Conservation (phyloP, 2,888 invertebrate species). For the Thereva nobilitata region DNA sequence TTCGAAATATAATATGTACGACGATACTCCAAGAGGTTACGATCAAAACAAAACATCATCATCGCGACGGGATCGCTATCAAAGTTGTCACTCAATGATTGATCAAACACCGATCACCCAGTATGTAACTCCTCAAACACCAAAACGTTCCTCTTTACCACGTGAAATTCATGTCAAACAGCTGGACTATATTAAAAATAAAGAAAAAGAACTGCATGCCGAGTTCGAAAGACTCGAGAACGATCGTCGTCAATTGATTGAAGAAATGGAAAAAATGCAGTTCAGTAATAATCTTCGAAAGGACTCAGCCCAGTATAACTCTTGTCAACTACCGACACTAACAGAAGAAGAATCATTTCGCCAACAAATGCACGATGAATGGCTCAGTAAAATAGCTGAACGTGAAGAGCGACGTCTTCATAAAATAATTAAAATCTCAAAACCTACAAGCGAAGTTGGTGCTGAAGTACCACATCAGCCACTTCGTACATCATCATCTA, state of each 20-base stretch:
- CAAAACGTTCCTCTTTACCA: conserved; percentile 64
- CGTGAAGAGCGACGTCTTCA: conserved; percentile 77
- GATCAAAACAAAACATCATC: conserved; percentile 44
- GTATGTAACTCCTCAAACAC: conserved; percentile 48
- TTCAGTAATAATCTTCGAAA: conserved; percentile 15
- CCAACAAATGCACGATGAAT: conserved; percentile 83
- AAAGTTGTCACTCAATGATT: conserved; percentile 55
- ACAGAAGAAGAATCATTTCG: conserved; percentile 75
- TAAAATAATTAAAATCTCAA: conserved; percentile 79
- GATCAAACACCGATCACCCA: conserved; percentile 55
- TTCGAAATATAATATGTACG: not conserved
- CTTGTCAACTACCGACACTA: conserved; percentile 58
- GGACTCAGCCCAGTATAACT: conserved; percentile 41
- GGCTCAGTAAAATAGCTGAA: conserved; percentile 76
- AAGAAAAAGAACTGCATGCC: conserved; percentile 67
- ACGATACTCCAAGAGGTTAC: not conserved
- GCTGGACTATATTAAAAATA: conserved; percentile 68
- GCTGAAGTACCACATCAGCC: conserved; percentile 43
- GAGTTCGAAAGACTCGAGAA: conserved; percentile 68
- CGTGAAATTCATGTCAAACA: conserved; percentile 62
- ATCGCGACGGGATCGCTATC: conserved; percentile 47
- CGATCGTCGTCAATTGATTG: conserved; percentile 59
- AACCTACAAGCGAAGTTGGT: conserved; percentile 53
- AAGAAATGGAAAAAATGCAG: conserved; percentile 50
- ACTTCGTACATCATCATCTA: conserved; percentile 28